Conservation (phyloP, 2,888 invertebrate genomes). For the Stramonita haemastoma region DNA sequence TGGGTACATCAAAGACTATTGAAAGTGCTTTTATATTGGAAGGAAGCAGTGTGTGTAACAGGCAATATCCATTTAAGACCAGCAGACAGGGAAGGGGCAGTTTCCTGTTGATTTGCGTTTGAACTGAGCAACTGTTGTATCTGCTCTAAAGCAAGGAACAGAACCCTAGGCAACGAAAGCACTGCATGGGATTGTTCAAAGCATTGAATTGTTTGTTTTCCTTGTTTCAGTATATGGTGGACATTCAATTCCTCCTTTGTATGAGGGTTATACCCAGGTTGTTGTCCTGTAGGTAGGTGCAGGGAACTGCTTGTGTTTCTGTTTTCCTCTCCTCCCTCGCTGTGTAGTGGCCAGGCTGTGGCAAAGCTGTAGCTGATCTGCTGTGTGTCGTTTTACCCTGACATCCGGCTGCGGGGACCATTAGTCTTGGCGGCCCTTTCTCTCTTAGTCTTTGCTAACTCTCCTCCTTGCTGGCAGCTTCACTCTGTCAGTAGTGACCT, state of each 20-base stretch:
- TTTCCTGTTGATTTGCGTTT: neutral
- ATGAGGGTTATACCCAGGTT: conserved; percentile 16
- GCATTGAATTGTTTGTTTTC: neutral
- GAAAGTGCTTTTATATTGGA: no score
- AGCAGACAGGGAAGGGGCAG: neutral
- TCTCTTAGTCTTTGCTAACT: neutral
- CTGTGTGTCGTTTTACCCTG: neutral
- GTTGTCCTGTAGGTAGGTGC: conserved; percentile 7
- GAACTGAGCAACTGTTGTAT: neutral
- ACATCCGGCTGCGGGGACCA: neutral
- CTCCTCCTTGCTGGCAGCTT: neutral
- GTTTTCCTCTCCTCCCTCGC: neutral
- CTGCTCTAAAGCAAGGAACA: neutral
- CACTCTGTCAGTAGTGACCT: neutral
- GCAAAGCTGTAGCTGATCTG: neutral
- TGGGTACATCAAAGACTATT: no score
- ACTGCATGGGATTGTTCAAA: neutral
- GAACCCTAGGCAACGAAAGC: neutral
- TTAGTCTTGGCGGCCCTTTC: neutral
- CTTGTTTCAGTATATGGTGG: conserved; percentile 22
- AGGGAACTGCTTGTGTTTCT: neutral
- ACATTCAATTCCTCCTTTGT: conserved; percentile 15
- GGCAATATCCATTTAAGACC: neutral
- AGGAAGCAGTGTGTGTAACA: no score
- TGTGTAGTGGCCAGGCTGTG: neutral